phyloP scores from a whole-genome alignment of 2,113 vertebrate genomes.

The Chloropsis hardwickii region DNA sequence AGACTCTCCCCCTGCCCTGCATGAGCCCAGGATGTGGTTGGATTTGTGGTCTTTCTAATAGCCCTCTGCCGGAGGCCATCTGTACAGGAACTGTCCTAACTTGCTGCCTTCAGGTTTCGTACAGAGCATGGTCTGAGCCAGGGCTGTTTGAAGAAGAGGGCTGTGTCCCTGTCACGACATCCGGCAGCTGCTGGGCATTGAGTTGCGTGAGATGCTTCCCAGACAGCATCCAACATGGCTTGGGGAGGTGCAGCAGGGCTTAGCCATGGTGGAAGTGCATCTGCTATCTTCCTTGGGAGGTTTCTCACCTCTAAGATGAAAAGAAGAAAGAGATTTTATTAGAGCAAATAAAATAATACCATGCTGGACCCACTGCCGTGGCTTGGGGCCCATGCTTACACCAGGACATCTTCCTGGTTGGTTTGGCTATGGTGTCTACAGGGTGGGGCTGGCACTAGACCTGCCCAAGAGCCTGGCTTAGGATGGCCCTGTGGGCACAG shows the following conservation, averaged over 20 bases:
- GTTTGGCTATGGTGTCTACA: not conserved
- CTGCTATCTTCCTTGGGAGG: not conserved
- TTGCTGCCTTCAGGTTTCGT: not conserved
- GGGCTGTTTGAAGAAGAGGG: not conserved
- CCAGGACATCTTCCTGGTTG: fast-evolving
- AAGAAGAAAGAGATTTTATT: not conserved
- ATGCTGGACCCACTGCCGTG: fast-evolving
- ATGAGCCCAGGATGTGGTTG: not conserved
- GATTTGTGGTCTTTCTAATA: not conserved
- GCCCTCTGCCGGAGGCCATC: not conserved
- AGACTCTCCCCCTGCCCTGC: not conserved
- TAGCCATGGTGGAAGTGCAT: not conserved
- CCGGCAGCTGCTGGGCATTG: fast-evolving
- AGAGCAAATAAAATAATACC: not conserved
- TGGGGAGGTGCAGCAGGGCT: not conserved
- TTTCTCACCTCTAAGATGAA: not conserved
- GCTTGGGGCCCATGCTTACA: fast-evolving
- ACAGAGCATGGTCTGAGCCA: not conserved
- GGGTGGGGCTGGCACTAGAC: not conserved
- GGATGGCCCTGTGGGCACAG: not conserved
- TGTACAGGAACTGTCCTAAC: fast-evolving
- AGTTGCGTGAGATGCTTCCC: not conserved
- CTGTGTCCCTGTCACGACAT: not conserved
- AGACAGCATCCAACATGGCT: fast-evolving
- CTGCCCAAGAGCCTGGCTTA: not conserved